phyloP scores from a whole-genome alignment of 1,140 invertebrate species.

The Drosophila nasuta region DNA sequence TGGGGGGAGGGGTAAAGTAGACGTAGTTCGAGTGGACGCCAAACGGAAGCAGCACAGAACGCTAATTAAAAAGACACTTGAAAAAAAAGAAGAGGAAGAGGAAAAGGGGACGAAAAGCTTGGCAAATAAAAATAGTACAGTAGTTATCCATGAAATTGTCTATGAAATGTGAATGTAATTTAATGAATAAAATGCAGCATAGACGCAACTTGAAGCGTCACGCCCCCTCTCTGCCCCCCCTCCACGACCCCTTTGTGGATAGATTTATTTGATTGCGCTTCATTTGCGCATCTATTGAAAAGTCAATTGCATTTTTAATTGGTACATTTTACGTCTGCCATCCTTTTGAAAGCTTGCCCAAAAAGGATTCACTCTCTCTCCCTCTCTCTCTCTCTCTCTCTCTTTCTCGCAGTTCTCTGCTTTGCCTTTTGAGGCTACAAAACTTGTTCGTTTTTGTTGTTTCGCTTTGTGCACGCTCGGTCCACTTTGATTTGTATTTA shows the following conservation, averaged over 20 bases:
- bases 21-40: slow-evolving; percentile 64
- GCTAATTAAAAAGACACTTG: slow-evolving; percentile 81
- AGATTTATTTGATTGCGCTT: slow-evolving; percentile 59
- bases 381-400: too few species aligned
- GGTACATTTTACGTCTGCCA: slow-evolving; percentile 79
- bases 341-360: slow-evolving; percentile 56
- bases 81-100: not conserved
- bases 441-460: slow-evolving; percentile 19
- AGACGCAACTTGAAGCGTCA: not conserved
- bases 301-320: slow-evolving; percentile 79
- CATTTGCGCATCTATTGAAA: slow-evolving; percentile 76
- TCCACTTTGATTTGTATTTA: slow-evolving; percentile 82
- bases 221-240: not conserved
- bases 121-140: slow-evolving; percentile 1
- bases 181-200: slow-evolving; percentile 73
- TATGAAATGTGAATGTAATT: slow-evolving; percentile 83
- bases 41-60: slow-evolving; percentile 66
- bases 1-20: slow-evolving; percentile 4
- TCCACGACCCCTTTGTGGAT: not conserved
- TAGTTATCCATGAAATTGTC: slow-evolving; percentile 73
- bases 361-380: slow-evolving; percentile 35
- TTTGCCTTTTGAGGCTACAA: slow-evolving; percentile 9
- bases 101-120: slow-evolving; percentile 16
- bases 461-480: slow-evolving; percentile 23
- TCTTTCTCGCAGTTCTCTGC: not conserved